Conservation (phyloP, 2,888 invertebrate species). For the Chouioia cunea region DNA sequence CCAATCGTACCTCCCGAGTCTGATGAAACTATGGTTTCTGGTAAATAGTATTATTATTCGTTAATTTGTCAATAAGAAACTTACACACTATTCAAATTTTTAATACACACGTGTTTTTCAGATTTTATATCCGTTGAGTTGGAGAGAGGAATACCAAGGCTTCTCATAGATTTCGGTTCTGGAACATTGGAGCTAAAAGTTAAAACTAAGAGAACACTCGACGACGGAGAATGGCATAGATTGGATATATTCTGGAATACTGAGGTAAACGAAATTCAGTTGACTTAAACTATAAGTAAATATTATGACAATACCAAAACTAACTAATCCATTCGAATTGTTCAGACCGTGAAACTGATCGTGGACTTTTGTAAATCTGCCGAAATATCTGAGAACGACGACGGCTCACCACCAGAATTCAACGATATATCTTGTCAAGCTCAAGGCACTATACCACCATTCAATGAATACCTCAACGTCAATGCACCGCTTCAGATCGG, state of each 20-base stretch:
- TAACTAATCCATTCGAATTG: slow-evolving; percentile 4
- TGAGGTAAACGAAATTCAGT: slow-evolving; percentile 71
- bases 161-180: slow-evolving; percentile 94
- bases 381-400: slow-evolving; percentile 89
- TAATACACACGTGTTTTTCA: slow-evolving; percentile 46
- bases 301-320: neutral
- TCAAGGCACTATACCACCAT: slow-evolving; percentile 89
- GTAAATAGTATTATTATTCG: slow-evolving; percentile 54
- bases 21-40: slow-evolving; percentile 88
- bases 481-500: slow-evolving; percentile 96
- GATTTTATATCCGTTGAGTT: slow-evolving; percentile 96
- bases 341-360: slow-evolving; percentile 85
- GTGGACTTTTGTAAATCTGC: slow-evolving; percentile 94
- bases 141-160: slow-evolving; percentile 89
- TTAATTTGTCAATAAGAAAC: neutral
- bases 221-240: slow-evolving; percentile 98
- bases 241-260: slow-evolving; percentile 96
- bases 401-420: slow-evolving; percentile 89
- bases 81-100: neutral
- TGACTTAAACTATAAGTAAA: neutral
- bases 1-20: slow-evolving; percentile 95
- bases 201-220: slow-evolving; percentile 86
- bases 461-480: slow-evolving; percentile 95
- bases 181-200: slow-evolving; percentile 90
- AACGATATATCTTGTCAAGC: slow-evolving; percentile 93